phyloP scores from a whole-genome alignment of 2,888 invertebrate genomes.

The Drymonia ruficornis region DNA sequence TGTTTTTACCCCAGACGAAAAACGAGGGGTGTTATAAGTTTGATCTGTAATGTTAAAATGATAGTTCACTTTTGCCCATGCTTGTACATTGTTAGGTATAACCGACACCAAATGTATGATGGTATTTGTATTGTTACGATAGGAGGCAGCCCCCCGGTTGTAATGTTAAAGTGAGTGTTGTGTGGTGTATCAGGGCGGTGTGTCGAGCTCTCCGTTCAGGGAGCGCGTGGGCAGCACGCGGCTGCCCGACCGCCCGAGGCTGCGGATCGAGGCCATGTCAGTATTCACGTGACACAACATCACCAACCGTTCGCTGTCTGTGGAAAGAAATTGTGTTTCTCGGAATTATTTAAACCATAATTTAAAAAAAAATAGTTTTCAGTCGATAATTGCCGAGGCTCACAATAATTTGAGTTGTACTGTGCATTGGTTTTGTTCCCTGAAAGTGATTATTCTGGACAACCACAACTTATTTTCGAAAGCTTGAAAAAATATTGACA shows the following conservation, averaged over 20 bases:
- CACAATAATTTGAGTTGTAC: too few species aligned
- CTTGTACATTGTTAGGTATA: constrained; percentile 1
- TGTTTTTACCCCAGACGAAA: too few species aligned
- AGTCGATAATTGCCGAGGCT: too few species aligned
- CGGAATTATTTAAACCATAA: too few species aligned
- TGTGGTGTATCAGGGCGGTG: constrained; percentile 81
- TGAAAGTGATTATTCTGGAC: too few species aligned
- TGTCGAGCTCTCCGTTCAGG: constrained; percentile 92
- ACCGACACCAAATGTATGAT: constrained; percentile 13
- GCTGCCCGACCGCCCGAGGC: constrained; percentile 94
- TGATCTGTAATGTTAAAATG: not conserved
- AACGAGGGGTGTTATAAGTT: too few species aligned
- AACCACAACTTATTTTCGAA: too few species aligned
- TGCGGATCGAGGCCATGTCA: constrained; percentile 89
- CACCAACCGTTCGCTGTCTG: constrained; percentile 17
- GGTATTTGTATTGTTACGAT: constrained; percentile 24
- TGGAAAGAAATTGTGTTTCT: constrained; percentile 10
- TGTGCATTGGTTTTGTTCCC: too few species aligned
- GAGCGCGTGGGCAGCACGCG: constrained; percentile 96
- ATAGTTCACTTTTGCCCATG: not conserved
- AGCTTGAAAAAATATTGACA: too few species aligned
- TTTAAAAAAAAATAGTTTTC: too few species aligned
- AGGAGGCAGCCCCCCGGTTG: constrained; percentile 16
- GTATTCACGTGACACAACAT: constrained; percentile 53
- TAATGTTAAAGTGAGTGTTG: constrained; percentile 62